These are phyloP conservation scores for Paraplagusia blochii DNA, from an alignment of 2,113 vertebrate species.

Conservation along the genomic window DNA sequence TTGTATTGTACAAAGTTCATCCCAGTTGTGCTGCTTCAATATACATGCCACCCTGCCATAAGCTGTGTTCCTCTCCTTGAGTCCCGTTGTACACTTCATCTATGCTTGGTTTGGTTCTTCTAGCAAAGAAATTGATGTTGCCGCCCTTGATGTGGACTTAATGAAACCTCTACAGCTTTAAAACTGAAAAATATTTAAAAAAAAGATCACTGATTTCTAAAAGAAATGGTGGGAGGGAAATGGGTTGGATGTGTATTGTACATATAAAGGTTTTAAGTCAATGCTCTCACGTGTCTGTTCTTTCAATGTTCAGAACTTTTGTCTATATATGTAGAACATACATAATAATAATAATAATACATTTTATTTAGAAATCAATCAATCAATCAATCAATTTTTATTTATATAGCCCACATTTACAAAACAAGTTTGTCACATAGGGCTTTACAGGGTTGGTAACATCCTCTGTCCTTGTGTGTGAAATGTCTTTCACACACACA, in stretches of 20 bases:
- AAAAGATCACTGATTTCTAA: constrained; percentile 87
- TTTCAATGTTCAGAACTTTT: no score
- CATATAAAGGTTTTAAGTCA: constrained; percentile 89
- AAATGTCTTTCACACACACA: no score
- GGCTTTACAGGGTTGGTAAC: no score
- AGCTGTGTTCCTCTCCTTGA: constrained; percentile 43
- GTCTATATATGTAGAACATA: no score
- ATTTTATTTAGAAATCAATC: no score
- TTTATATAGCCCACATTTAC: no score
- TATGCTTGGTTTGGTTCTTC: constrained; percentile 94
- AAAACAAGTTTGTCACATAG: no score
- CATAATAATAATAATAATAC: no score
- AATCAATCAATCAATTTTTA: no score
- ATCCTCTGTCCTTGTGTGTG: no score
- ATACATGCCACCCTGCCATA: constrained; percentile 83
- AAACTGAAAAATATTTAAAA: constrained; percentile 88
- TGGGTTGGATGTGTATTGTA: constrained; percentile 82
- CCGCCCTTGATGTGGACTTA: constrained; percentile 91
- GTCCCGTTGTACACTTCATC: constrained; percentile 61
- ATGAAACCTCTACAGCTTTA: constrained; percentile 93
- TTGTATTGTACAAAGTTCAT: constrained; percentile 99
- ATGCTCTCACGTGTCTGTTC: constrained; percentile 65
- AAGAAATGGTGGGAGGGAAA: constrained; percentile 48
- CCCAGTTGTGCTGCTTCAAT: constrained; percentile 90
- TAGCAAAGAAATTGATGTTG: constrained; percentile 87